Evolutionary conservation across 2,113 vertebrate genomes (phyloP).

Genomic region (Scomber scombrus): DNA sequence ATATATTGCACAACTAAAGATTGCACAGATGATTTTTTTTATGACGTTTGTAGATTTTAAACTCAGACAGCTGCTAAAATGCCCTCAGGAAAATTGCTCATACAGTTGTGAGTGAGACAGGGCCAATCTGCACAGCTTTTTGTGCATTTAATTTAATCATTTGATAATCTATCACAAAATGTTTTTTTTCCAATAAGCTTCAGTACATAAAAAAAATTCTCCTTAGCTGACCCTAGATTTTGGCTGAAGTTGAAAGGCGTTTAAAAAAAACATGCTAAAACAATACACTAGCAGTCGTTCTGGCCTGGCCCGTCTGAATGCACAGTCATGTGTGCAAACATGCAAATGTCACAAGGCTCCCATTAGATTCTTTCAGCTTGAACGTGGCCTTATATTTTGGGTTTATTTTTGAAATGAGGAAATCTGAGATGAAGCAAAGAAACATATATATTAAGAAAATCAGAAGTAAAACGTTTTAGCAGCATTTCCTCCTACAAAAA

Average conservation of each 20-base stretch:
- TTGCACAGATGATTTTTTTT: not conserved
- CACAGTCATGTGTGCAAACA: conserved; percentile 2
- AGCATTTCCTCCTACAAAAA: not conserved
- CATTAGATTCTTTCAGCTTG: conserved; percentile 4
- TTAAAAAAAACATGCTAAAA: not conserved
- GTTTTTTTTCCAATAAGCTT: not conserved
- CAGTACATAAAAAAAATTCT: not conserved
- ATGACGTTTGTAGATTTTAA: not conserved
- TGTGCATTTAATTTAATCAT: not conserved
- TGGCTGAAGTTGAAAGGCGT: not conserved
- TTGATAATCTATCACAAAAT: not conserved
- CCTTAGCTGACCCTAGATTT: not conserved
- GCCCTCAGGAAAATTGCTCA: not conserved
- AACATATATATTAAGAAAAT: too few relatives aligned
- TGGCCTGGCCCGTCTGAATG: not conserved
- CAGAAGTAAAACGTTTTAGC: not conserved
- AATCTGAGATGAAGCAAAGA: not conserved
- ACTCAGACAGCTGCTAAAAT: not conserved
- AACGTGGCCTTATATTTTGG: not conserved
- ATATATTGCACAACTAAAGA: not conserved
- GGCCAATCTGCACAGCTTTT: not conserved
- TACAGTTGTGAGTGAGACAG: too few relatives aligned
- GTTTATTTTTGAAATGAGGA: not conserved
- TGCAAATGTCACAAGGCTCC: conserved; percentile 1
- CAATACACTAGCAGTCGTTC: not conserved